Percentiles rank a stretch among this genome's conserved stretches.
Conservation (phyloP, 2,113 vertebrate species). For the Tychaedon coryphoeus region DNA sequence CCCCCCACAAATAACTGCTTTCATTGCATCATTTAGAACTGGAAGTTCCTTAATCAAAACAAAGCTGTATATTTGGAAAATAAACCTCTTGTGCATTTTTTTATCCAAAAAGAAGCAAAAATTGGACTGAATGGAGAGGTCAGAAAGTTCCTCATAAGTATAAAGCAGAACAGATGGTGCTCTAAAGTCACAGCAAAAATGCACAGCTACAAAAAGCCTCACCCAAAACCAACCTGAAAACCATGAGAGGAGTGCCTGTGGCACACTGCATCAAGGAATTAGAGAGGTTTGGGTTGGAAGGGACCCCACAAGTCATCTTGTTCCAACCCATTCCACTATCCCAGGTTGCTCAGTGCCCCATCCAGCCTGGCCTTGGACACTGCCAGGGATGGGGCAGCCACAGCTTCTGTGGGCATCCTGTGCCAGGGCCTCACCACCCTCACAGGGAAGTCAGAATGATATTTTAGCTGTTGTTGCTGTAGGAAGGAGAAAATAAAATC, state of each 20-base stretch:
- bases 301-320: neutral
- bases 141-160: neutral
- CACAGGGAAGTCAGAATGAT: neutral
- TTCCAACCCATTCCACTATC: neutral
- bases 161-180: neutral
- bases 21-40: neutral
- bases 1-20: neutral
- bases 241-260: neutral
- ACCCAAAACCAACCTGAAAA: neutral
- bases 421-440: neutral
- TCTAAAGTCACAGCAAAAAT: neutral
- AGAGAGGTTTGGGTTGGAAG: neutral
- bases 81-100: neutral
- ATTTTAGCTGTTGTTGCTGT: neutral
- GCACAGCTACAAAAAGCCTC: neutral
- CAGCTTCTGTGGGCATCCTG: neutral
- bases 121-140: neutral
- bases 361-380: neutral
- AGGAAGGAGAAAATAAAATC: neutral
- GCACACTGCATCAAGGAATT: neutral
- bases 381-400: neutral
- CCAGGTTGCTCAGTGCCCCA: accelerated
- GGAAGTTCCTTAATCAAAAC: neutral
- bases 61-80: neutral
- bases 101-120: neutral